phyloP scores from a whole-genome alignment of 2,888 invertebrate species.

The Eupithecia subfuscata region DNA sequence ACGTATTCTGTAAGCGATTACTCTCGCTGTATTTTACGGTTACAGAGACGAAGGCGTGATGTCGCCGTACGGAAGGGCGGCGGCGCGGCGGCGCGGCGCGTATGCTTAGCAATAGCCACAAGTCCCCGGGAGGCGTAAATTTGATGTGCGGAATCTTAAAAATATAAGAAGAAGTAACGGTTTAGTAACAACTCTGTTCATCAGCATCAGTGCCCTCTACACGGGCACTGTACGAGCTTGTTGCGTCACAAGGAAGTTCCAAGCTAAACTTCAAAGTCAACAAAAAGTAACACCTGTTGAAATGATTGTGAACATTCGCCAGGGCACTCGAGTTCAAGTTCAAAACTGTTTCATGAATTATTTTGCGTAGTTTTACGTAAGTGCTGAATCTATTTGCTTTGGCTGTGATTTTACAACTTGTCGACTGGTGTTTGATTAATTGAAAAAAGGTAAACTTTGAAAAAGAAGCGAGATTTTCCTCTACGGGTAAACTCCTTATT shows the following conservation, averaged over 20 bases:
- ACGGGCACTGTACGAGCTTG: neutral
- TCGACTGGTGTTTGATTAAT: neutral
- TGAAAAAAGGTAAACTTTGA: neutral
- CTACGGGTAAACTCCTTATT: neutral
- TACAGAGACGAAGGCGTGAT: neutral
- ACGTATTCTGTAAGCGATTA: no score
- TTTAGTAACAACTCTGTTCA: neutral
- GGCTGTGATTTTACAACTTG: neutral
- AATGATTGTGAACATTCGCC: neutral
- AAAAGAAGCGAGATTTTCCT: neutral
- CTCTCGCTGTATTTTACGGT: no score
- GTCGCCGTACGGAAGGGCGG: neutral
- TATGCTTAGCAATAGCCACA: neutral
- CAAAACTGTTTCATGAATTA: neutral
- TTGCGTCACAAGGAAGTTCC: constrained; percentile 1
- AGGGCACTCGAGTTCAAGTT: constrained; percentile 14
- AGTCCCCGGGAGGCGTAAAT: neutral
- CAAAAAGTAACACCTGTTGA: neutral
- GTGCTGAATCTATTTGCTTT: neutral
- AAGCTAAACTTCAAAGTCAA: constrained; percentile 1
- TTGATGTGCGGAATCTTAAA: neutral
- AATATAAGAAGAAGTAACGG: neutral
- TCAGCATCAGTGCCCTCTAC: neutral
- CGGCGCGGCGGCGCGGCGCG: neutral
- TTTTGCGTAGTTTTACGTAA: neutral